Conservation (phyloP, 2,113 vertebrate genomes). For the Elanoides forficatus region DNA sequence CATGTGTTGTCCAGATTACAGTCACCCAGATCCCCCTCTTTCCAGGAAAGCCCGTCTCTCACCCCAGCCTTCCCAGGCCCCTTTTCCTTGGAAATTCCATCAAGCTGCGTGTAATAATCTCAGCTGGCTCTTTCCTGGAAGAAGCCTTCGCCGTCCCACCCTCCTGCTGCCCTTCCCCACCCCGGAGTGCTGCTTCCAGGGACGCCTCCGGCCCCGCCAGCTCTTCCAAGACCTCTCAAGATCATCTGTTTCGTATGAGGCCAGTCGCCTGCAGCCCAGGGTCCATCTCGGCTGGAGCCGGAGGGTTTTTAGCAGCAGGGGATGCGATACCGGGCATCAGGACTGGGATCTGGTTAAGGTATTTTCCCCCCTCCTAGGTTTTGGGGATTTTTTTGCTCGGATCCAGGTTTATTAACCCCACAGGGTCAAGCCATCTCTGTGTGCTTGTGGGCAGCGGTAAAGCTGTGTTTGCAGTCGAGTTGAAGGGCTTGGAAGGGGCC, state of each 20-base stretch:
- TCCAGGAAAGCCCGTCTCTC: background rate
- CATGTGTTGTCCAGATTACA: background rate
- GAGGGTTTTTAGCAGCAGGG: background rate
- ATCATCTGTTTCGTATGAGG: background rate
- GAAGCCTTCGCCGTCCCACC: background rate
- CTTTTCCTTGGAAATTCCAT: background rate
- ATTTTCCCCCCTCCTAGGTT: too few species aligned
- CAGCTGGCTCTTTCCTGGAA: background rate
- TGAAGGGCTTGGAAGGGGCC: background rate
- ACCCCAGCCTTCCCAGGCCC: background rate
- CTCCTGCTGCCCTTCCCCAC: background rate
- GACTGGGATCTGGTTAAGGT: background rate
- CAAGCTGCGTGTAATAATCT: background rate
- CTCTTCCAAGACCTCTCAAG: background rate
- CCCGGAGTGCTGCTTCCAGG: background rate
- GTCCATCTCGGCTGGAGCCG: background rate
- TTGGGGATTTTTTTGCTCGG: background rate
- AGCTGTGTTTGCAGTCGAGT: background rate
- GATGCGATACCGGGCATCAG: fast-evolving
- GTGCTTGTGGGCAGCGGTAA: background rate
- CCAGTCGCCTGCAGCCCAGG: background rate
- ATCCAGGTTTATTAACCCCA: background rate
- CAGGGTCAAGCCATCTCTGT: fast-evolving
- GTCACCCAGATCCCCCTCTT: background rate
- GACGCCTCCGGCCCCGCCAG: background rate